Evolutionary conservation across 1,140 invertebrate species (phyloP).

Genomic region (Drosophila grimshawi): DNA sequence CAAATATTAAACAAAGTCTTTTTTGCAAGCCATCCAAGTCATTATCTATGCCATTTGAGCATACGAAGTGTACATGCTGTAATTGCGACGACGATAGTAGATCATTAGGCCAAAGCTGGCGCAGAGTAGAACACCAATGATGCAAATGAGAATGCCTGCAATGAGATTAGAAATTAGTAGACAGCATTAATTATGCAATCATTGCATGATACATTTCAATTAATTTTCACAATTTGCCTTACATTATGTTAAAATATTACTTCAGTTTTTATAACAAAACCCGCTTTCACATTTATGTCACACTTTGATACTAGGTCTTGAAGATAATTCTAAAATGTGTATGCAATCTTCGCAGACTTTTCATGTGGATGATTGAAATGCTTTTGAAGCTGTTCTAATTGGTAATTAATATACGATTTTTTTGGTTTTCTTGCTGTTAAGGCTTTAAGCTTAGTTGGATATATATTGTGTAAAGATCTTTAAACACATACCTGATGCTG

Average conservation of each 20-base stretch:
- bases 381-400: too few species aligned
- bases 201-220: not conserved
- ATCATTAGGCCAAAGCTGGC: conserved; percentile 74
- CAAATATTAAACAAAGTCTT: conserved; percentile 17
- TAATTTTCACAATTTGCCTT: not conserved
- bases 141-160: conserved; percentile 73
- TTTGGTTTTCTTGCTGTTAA: too few species aligned
- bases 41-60: conserved; percentile 69
- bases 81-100: conserved; percentile 77
- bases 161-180: not conserved
- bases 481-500: conserved; percentile 61
- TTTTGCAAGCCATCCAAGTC: not conserved
- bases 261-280: not conserved
- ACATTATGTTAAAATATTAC: not conserved
- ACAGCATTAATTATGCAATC: not conserved
- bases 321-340: too few species aligned
- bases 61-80: conserved; percentile 64
- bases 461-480: too few species aligned
- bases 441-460: too few species aligned
- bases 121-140: conserved; percentile 60
- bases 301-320: not conserved
- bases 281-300: not conserved
- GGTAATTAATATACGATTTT: too few species aligned
- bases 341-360: not conserved
- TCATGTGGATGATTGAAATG: too few species aligned